Evolutionary conservation across 2,797 vertebrate species (phyloP).

Genomic region (Pangasius mekongensis): DNA sequence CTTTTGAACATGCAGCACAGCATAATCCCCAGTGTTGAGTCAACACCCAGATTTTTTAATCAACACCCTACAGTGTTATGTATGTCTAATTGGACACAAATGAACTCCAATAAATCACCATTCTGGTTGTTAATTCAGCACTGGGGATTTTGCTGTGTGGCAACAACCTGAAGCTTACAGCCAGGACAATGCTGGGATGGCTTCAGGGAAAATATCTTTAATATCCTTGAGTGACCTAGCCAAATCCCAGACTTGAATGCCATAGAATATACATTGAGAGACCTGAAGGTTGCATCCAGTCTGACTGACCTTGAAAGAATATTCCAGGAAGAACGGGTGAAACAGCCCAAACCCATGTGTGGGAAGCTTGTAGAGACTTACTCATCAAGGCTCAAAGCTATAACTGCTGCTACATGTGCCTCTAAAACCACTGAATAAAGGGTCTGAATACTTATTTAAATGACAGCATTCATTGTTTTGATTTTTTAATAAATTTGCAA

Average conservation of each 20-base stretch:
- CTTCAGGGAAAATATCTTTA: not conserved
- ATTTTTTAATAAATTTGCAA: not conserved
- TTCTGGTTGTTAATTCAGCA: not conserved
- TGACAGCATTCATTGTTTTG: not conserved
- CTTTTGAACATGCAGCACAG: not conserved
- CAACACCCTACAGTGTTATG: not conserved
- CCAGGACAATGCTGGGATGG: not conserved
- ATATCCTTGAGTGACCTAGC: not conserved
- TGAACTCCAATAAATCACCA: not conserved
- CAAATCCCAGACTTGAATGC: not conserved
- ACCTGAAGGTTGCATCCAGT: not conserved
- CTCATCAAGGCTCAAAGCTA: not conserved
- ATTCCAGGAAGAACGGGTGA: not conserved
- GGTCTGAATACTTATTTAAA: not conserved
- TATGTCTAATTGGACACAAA: not conserved
- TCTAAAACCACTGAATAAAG: not conserved
- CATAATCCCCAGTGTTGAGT: not conserved
- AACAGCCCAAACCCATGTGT: not conserved
- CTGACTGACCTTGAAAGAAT: not conserved
- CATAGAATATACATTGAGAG: not conserved
- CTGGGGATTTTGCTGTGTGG: not conserved
- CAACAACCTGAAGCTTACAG: not conserved
- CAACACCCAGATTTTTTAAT: not conserved
- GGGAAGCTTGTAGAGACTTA: not conserved
- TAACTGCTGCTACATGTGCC: not conserved